A percentile compares a stretch with the other conserved stretches of the same genome.
phyloP scores from a whole-genome alignment of 2,888 invertebrate genomes.

The Hypena proboscidalis region DNA sequence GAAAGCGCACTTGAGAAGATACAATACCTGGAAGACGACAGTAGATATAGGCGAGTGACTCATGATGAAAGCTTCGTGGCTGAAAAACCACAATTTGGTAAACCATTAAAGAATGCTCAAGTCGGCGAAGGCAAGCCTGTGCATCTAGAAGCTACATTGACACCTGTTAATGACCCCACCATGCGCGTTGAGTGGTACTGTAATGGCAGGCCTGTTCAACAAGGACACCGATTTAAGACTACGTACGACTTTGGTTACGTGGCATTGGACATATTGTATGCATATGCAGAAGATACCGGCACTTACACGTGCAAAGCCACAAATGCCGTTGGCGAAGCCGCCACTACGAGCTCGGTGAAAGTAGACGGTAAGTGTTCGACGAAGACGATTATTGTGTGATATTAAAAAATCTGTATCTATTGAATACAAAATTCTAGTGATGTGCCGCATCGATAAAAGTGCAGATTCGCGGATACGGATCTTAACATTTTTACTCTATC shows the following conservation, averaged over 20 bases:
- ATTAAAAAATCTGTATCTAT: too few relatives aligned
- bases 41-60: slow-evolving; percentile 89
- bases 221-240: slow-evolving; percentile 97
- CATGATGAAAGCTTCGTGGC: slow-evolving; percentile 91
- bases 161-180: slow-evolving; percentile 98
- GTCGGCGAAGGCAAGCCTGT: slow-evolving; percentile 94
- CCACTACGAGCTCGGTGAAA: slow-evolving; percentile 95
- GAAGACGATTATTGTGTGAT: too few relatives aligned
- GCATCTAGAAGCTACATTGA: slow-evolving; percentile 97
- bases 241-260: slow-evolving; percentile 99
- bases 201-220: slow-evolving; percentile 96
- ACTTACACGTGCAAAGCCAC: slow-evolving; percentile 98
- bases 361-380: slow-evolving; percentile 92
- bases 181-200: slow-evolving; percentile 99
- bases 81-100: slow-evolving; percentile 95
- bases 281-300: slow-evolving; percentile 98
- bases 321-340: slow-evolving; percentile 97
- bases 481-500: too few relatives aligned
- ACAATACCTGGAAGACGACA: slow-evolving; percentile 94
- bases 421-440: too few relatives aligned
- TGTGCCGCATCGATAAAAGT: too few relatives aligned
- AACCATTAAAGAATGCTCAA: slow-evolving; percentile 94
- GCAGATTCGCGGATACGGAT: too few relatives aligned
- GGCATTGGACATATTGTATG: slow-evolving; percentile 97
- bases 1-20: slow-evolving; percentile 97